A percentile compares a stretch with the other conserved stretches of the same genome.
phyloP scores from a whole-genome alignment of 2,797 vertebrate genomes.

The Helostoma temminkii region DNA sequence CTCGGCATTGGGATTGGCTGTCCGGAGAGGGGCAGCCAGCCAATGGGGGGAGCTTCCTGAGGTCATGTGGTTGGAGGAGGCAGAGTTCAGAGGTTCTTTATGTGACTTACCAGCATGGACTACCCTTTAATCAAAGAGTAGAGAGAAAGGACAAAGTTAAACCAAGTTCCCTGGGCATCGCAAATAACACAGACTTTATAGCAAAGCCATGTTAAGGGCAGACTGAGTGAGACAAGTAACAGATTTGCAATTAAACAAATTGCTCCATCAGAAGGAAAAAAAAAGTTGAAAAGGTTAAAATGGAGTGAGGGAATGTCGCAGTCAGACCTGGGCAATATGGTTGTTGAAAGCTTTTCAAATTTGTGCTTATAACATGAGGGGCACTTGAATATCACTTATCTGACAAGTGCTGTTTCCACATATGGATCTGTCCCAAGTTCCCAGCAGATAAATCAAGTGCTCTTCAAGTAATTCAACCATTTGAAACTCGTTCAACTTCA shows the following conservation, averaged over 20 bases:
- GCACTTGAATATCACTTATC: constrained; percentile 49
- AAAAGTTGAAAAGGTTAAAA: constrained; percentile 64
- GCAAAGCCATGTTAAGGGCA: constrained; percentile 77
- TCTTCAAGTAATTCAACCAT: constrained; percentile 48
- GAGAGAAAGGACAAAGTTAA: constrained; percentile 99
- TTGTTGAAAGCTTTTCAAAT: constrained; percentile 64
- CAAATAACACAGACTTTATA: constrained; percentile 75
- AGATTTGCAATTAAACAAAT: constrained; percentile 70
- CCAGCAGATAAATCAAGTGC: constrained; percentile 53
- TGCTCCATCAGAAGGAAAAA: constrained; percentile 63
- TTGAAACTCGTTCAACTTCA: constrained; percentile 67
- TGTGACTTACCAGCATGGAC: constrained; percentile 99
- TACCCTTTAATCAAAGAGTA: constrained; percentile 99
- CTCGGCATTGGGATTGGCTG: constrained; percentile 99
- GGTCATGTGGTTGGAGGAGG: constrained; percentile 99
- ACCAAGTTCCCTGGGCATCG: constrained; percentile 91
- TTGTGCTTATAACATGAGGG: constrained; percentile 17
- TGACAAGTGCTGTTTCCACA: constrained; percentile 46
- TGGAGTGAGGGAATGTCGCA: constrained; percentile 66
- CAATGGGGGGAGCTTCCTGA: constrained; percentile 96
- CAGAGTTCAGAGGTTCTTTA: constrained; percentile 99
- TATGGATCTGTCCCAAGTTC: constrained; percentile 31
- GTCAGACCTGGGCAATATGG: constrained; percentile 77
- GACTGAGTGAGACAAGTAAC: constrained; percentile 70
- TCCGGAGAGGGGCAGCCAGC: constrained; percentile 98